A percentile compares a stretch with the other conserved stretches of the same genome.
Evolutionary conservation across 2,113 vertebrate genomes (phyloP).

Genomic region (Corythaeola cristata): DNA sequence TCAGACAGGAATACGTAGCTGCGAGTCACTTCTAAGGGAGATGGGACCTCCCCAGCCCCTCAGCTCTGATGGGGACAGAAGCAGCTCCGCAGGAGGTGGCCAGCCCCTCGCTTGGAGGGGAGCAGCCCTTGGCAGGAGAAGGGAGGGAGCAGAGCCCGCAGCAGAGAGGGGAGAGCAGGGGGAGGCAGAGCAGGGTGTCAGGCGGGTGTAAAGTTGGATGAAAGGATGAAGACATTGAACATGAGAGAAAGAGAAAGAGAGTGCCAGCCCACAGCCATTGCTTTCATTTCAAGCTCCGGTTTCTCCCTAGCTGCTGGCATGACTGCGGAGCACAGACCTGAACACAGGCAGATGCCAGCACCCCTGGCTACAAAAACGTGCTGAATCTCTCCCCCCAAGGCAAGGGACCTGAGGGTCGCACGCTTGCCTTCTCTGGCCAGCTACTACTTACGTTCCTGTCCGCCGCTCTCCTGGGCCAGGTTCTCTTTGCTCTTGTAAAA

Average conservation of each 20-base stretch:
- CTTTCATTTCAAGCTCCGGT: not conserved
- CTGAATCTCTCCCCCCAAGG: not conserved
- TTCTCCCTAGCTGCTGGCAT: not conserved
- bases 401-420: not conserved
- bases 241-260: not conserved
- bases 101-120: not conserved
- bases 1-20: rapidly evolving
- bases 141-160: constrained; percentile 35
- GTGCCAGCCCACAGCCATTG: not conserved
- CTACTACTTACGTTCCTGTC: constrained; percentile 98
- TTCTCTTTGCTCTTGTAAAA: constrained; percentile 99
- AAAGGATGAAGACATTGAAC: constrained; percentile 47
- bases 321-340: not conserved
- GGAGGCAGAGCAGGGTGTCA: constrained; percentile 13
- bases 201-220: constrained; percentile 18
- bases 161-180: not conserved
- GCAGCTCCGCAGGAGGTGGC: not conserved
- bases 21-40: not conserved
- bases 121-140: not conserved
- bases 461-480: constrained; percentile 95
- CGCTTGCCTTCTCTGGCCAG: constrained; percentile 66
- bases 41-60: not conserved
- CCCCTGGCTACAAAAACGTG: not conserved
- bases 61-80: not conserved
- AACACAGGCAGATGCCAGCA: not conserved